These are phyloP conservation scores for Channa maculata DNA, from an alignment of 2,113 vertebrate genomes.

Conservation along the genomic window DNA sequence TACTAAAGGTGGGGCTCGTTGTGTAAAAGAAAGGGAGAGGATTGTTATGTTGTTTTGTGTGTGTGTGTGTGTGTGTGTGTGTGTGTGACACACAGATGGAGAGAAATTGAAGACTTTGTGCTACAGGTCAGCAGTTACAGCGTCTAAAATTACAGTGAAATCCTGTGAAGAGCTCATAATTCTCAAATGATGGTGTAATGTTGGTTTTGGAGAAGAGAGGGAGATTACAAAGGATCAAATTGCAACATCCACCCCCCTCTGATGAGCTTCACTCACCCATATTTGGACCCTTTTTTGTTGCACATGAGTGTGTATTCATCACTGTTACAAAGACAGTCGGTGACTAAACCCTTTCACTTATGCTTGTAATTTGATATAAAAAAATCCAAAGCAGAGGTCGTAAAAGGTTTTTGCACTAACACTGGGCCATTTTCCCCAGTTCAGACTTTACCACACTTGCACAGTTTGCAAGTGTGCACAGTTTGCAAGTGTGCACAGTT, in stretches of 20 bases:
- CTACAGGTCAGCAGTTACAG: constrained; percentile 17
- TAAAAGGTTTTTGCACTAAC: background rate
- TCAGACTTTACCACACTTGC: background rate
- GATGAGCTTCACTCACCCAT: constrained; percentile 40
- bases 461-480: too few species aligned
- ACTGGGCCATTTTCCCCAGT: constrained; percentile 8
- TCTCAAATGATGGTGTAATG: constrained; percentile 64
- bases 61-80: background rate
- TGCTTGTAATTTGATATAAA: constrained; percentile 14
- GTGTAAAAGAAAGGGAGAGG: constrained; percentile 7
- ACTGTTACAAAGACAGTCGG: constrained; percentile 26
- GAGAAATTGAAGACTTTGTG: background rate
- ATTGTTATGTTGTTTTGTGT: constrained; percentile 8
- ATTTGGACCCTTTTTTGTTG: constrained; percentile 56
- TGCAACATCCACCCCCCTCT: constrained; percentile 24
- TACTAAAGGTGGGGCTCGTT: constrained; percentile 3
- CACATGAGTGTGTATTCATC: constrained; percentile 24
- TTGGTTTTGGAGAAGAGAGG: constrained; percentile 43
- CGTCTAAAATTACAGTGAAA: constrained; percentile 23
- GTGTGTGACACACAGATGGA: background rate
- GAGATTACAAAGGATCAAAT: constrained; percentile 35
- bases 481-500: too few species aligned
- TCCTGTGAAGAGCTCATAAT: constrained; percentile 33
- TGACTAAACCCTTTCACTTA: constrained; percentile 17
- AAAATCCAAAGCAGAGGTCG: constrained; percentile 29